Evolutionary conservation across 2,888 invertebrate genomes (phyloP).

Genomic region (Nephrotoma flavescens): DNA sequence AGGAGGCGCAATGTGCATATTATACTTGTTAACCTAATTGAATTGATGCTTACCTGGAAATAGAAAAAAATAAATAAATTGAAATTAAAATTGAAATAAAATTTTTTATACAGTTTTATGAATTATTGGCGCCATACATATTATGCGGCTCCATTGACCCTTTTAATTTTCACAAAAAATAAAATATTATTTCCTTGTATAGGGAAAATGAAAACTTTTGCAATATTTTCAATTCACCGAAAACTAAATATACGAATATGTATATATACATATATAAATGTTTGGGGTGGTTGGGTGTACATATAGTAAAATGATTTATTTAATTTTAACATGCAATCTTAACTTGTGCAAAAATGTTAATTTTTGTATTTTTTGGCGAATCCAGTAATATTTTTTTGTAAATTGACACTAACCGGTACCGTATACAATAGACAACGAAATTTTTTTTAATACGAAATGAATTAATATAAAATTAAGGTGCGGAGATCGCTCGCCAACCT

Average conservation of each 20-base stretch:
- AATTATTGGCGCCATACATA: background rate
- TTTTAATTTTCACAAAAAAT: background rate
- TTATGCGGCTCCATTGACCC: background rate
- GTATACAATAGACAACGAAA: background rate
- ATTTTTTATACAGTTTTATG: background rate
- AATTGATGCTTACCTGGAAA: background rate
- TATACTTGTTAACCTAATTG: background rate
- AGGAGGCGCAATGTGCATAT: background rate
- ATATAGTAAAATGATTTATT: background rate
- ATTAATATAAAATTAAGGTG: background rate
- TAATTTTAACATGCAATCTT: background rate
- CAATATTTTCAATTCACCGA: background rate
- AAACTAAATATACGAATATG: background rate
- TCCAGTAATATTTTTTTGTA: background rate
- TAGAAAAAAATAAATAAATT: background rate
- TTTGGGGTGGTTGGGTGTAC: background rate
- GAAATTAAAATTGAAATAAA: background rate
- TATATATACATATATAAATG: no score
- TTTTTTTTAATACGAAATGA: background rate
- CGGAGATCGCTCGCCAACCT: background rate
- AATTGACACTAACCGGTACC: background rate
- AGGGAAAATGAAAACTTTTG: background rate
- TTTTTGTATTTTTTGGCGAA: background rate
- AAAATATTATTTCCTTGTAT: background rate
- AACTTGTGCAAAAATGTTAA: background rate